phyloP scores from a whole-genome alignment of 2,888 invertebrate species.

The Apeira syringaria region DNA sequence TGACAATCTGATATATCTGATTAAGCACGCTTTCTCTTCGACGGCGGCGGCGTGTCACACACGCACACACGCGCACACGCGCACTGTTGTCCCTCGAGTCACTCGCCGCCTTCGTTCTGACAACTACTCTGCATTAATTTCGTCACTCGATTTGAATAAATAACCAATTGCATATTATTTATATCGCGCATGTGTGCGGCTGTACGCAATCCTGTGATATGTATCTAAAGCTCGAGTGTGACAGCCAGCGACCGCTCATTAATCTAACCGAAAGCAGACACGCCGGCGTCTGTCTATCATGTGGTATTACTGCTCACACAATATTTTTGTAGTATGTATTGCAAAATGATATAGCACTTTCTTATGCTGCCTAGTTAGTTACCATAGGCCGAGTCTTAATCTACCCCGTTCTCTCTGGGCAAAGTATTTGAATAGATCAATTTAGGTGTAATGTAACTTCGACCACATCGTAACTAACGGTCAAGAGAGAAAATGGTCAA shows the following conservation, averaged over 20 bases:
- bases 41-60: slow-evolving; percentile 54
- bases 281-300: slow-evolving; percentile 7
- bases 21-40: slow-evolving; percentile 81
- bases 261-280: slow-evolving; percentile 37
- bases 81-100: slow-evolving; percentile 39
- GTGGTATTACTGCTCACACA: not conserved
- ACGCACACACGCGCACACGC: slow-evolving; percentile 44
- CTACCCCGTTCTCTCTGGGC: too few species aligned
- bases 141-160: slow-evolving; percentile 78
- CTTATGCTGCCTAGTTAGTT: too few species aligned
- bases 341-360: too few species aligned
- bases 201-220: slow-evolving; percentile 57
- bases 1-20: slow-evolving; percentile 83
- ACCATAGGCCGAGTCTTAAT: too few species aligned
- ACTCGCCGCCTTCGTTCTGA: slow-evolving; percentile 57
- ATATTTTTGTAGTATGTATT: too few species aligned
- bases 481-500: too few species aligned
- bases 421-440: too few species aligned
- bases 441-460: too few species aligned
- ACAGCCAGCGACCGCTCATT: slow-evolving; percentile 53
- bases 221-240: slow-evolving; percentile 52
- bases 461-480: too few species aligned
- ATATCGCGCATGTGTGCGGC: slow-evolving; percentile 52
- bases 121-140: slow-evolving; percentile 70
- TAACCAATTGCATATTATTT: slow-evolving; percentile 69